phyloP scores from a whole-genome alignment of 2,797 vertebrate genomes.

The Serranus cabrilla region DNA sequence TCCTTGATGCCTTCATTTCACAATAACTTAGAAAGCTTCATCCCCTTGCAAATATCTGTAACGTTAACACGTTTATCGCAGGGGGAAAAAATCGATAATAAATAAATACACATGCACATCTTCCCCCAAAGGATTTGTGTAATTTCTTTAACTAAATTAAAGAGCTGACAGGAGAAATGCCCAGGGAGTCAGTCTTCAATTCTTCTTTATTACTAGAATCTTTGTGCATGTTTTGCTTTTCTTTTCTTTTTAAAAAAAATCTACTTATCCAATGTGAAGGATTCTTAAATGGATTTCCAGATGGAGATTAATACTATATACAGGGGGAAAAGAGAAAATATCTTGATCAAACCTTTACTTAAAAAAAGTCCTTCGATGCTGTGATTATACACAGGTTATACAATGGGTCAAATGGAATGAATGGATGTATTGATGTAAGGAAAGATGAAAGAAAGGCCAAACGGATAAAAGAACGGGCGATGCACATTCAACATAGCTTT shows the following conservation, averaged over 20 bases:
- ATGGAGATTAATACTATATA: constrained; percentile 87
- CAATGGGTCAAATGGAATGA: constrained; percentile 70
- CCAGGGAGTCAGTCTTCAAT: constrained; percentile 92
- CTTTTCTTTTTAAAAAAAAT: constrained; percentile 72
- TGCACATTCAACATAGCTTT: constrained; percentile 64
- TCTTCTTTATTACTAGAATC: constrained; percentile 90
- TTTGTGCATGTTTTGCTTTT: constrained; percentile 84
- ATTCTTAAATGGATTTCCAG: constrained; percentile 90
- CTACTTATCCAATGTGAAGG: constrained; percentile 94
- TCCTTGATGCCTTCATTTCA: constrained; percentile 75
- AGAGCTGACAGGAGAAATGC: constrained; percentile 88
- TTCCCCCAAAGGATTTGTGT: constrained; percentile 87
- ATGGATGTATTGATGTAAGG: constrained; percentile 71
- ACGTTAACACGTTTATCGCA: constrained; percentile 90
- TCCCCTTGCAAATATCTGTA: constrained; percentile 92
- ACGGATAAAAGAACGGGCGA: constrained; percentile 63
- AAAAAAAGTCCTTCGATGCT: constrained; percentile 82
- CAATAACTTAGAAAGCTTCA: constrained; percentile 87
- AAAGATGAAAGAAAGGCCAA: constrained; percentile 74
- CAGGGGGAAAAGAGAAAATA: constrained; percentile 78
- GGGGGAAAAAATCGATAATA: constrained; percentile 92
- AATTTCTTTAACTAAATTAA: constrained; percentile 97
- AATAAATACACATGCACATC: constrained; percentile 94
- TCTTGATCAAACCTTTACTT: constrained; percentile 72
- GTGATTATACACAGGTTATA: constrained; percentile 69